Base-by-base conservation (phyloP, 2,797 vertebrate species). In the Meda fulgida region DNA sequence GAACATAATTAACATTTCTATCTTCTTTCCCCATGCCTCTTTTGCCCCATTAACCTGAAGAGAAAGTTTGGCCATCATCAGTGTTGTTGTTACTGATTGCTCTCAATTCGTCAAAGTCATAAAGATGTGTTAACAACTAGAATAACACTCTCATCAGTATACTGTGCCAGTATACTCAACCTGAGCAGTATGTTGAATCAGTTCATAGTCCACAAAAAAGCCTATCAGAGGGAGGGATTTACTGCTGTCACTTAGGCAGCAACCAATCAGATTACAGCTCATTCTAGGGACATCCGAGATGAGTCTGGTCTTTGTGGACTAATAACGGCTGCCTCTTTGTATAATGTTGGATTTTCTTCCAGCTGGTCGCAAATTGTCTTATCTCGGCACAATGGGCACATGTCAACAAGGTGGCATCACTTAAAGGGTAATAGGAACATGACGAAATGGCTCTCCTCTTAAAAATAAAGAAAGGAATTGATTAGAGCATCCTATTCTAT, bases 401-500 rank as follows among this genome's bases (percentile, higher is more conserved):
- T 70, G 75, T 78, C 83, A 69, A 84, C 65, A 60, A 78, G 66
- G 65, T n/a, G 19, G 51, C 72, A 60, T 84, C 26, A 46, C 38
- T 71, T 78, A 60, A 78, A 84, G 29, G 21, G 55, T 26, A 78
- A 66, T 58, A 66, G 78, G 58, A 70, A 29, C 51, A 78, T 55
- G 78, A 48, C 34, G 4, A 48, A 65, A 81, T 53, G 60, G 34
- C 38, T 80, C 31, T 18, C 65, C 36, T 72, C 48, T 83, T 60
- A 69, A 81, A 81, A 85, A 86, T 79, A 80, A 88, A 83, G 79
- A 85, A 73, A 48, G 43, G 36, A 84, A 83, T 77, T 77, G 79
- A 85, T 55, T 85, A 85, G 80, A 63, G 81, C 78, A 63, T 40
- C 36, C 78, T 65, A 65, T 84, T 83, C 70, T 89, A 82, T 88